These are phyloP conservation scores for Pteronotus mesoamericanus DNA, from an alignment of 2,797 vertebrate species.

Conservation along the genomic window DNA sequence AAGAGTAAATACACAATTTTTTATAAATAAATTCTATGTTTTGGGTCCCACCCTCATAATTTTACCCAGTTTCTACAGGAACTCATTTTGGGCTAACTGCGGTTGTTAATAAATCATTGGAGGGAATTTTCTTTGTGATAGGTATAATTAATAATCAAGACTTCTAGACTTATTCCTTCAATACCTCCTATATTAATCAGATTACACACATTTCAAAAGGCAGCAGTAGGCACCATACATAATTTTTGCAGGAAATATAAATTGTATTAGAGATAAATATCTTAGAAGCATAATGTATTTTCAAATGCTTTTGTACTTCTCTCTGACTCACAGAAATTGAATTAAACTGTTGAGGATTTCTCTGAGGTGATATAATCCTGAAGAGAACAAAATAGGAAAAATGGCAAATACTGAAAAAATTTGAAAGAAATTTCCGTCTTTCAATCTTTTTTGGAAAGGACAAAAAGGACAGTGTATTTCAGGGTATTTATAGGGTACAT, in stretches of 20 bases:
- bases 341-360: conserved; percentile 63
- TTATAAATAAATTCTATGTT: too few relatives aligned
- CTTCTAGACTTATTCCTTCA: conserved; percentile 69
- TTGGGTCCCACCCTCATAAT: conserved; percentile 1
- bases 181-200: conserved; percentile 69
- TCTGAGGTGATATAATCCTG: conserved; percentile 48
- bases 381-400: conserved; percentile 28
- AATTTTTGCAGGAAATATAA: background rate
- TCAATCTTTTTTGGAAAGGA: background rate
- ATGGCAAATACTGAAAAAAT: background rate
- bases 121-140: conserved; percentile 70
- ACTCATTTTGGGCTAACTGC: conserved; percentile 72
- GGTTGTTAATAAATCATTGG: conserved; percentile 80
- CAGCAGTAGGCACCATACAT: background rate
- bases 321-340: conserved; percentile 32
- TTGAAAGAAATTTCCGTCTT: conserved; percentile 12
- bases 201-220: conserved; percentile 64
- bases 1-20: background rate
- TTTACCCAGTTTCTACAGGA: conserved; percentile 76
- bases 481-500: background rate
- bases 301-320: conserved; percentile 45
- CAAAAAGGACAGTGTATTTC: background rate
- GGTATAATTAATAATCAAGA: conserved; percentile 78
- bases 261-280: conserved; percentile 28
- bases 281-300: conserved; percentile 50